These are phyloP conservation scores for Rotaria magnacalcarata DNA, from an alignment of 2,888 invertebrate genomes.

Conservation along the genomic window DNA sequence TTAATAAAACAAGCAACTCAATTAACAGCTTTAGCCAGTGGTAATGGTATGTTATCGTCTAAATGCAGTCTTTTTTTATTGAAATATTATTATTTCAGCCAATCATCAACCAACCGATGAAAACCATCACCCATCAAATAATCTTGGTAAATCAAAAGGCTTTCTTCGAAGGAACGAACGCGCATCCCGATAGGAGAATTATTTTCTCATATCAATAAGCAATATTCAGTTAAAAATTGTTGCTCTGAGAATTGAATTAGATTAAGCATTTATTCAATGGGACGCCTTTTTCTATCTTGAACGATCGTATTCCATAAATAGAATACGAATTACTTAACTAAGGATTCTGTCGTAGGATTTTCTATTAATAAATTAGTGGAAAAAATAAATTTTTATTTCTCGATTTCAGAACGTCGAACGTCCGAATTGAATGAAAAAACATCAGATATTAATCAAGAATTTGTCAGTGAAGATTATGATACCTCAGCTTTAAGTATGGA, in stretches of 20 bases:
- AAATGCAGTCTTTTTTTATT: slow-evolving; percentile 54
- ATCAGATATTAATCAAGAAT: background rate
- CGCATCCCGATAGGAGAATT: no score
- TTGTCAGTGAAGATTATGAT: slow-evolving; percentile 14
- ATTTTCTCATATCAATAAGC: no score
- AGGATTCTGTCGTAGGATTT: no score
- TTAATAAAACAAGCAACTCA: slow-evolving; percentile 93
- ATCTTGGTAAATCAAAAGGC: background rate
- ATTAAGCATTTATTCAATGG: no score
- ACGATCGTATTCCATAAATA: no score
- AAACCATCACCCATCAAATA: background rate
- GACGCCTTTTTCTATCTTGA: no score
- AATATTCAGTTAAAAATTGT: no score
- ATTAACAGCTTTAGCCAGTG: slow-evolving; percentile 56
- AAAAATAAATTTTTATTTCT: no score
- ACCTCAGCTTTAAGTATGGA: slow-evolving; percentile 39
- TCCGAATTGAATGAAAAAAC: background rate
- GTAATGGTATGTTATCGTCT: background rate
- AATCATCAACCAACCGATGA: background rate
- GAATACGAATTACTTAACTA: no score
- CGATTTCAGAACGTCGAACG: background rate
- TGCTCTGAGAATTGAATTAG: no score
- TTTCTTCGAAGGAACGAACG: no score
- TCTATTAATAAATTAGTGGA: no score
- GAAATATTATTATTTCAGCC: background rate